phyloP scores from a whole-genome alignment of 1,140 invertebrate genomes.

The Pseudomyrmex dendroicus region DNA sequence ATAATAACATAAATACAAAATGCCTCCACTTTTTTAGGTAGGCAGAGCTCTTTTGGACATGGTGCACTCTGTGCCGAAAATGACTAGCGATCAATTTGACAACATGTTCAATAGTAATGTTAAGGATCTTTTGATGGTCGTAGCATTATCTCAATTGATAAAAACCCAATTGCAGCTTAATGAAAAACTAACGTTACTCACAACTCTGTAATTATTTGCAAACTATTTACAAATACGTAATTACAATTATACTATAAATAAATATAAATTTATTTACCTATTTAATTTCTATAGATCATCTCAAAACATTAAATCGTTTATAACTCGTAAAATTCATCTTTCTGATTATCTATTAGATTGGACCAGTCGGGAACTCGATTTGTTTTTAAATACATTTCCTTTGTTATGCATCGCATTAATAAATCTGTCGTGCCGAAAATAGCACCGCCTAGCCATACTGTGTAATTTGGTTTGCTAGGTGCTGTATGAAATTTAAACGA shows the following conservation, averaged over 20 bases:
- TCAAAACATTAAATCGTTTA: slow-evolving; percentile 4
- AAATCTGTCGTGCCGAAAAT: slow-evolving; percentile 94
- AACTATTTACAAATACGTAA: slow-evolving; percentile 9
- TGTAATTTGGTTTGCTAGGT: slow-evolving; percentile 93
- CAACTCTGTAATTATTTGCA: slow-evolving; percentile 86
- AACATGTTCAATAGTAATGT: slow-evolving; percentile 98
- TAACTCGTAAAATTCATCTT: slow-evolving; percentile 67
- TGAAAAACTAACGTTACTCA: slow-evolving; percentile 95
- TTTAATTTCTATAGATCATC: slow-evolving; percentile 11
- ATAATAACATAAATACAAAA: neutral
- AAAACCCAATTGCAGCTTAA: slow-evolving; percentile 97
- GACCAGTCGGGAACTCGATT: slow-evolving; percentile 93
- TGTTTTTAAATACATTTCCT: slow-evolving; percentile 90
- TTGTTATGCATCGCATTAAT: slow-evolving; percentile 89
- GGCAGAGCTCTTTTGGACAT: slow-evolving; percentile 95
- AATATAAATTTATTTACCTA: slow-evolving; percentile 33
- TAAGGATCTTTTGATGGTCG: slow-evolving; percentile 98
- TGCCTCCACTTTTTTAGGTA: slow-evolving; percentile 82
- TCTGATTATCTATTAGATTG: slow-evolving; percentile 88
- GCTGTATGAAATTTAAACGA: slow-evolving; percentile 92
- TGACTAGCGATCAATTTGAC: slow-evolving; percentile 95
- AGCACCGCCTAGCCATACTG: slow-evolving; percentile 94
- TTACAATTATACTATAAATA: slow-evolving; percentile 40
- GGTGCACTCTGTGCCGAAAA: slow-evolving; percentile 95
- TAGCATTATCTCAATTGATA: slow-evolving; percentile 97